Evolutionary conservation across 2,113 vertebrate genomes (phyloP).

Genomic region (Cryptotis parvus): DNA sequence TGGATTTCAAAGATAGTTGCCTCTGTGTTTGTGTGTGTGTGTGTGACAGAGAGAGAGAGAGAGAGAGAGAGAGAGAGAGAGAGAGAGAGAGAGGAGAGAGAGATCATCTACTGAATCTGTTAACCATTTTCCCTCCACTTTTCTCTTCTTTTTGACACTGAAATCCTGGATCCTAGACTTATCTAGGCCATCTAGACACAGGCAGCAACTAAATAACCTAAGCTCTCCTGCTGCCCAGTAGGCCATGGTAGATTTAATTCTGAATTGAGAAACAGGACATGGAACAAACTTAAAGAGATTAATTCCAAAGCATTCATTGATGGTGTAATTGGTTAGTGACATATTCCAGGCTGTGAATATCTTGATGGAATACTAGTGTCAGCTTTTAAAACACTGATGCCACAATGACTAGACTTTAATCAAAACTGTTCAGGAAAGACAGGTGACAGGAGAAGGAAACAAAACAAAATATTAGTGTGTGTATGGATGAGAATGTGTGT

Average conservation of each 20-base stretch:
- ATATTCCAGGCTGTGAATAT: neutral
- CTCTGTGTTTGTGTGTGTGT: too few species aligned
- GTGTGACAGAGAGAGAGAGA: too few species aligned
- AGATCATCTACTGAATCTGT: neutral
- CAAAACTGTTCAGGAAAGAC: constrained; percentile 18
- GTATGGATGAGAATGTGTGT: neutral
- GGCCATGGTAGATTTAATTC: neutral
- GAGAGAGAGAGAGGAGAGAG: neutral
- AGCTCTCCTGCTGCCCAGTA: neutral
- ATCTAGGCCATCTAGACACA: neutral
- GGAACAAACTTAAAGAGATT: constrained; percentile 16
- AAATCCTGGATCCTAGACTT: neutral
- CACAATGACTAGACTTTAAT: neutral
- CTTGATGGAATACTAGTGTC: neutral
- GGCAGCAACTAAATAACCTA: neutral
- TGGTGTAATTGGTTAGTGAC: neutral
- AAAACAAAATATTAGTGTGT: neutral
- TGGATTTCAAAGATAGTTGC: neutral
- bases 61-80: too few species aligned
- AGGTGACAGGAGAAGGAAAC: neutral
- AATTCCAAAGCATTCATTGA: neutral
- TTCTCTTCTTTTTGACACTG: neutral
- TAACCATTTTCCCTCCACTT: neutral
- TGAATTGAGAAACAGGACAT: neutral
- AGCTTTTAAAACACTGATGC: neutral